Conservation (phyloP, 2,797 vertebrate species). For the Acanthornis magna region DNA sequence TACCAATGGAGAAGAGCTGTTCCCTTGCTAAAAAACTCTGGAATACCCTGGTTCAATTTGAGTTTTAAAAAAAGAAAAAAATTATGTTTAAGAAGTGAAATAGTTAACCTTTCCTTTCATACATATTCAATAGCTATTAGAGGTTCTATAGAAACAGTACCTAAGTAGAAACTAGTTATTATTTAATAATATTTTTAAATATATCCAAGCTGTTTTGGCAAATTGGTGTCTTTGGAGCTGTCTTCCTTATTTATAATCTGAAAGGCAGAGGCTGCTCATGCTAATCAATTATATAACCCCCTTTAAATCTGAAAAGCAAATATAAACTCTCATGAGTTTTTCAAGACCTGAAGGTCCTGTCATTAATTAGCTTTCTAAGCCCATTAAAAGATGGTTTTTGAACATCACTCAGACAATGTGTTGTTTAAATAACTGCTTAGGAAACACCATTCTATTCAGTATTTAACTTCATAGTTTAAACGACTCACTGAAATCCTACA, state of each 20-base stretch:
- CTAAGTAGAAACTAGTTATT: neutral
- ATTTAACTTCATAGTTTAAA: neutral
- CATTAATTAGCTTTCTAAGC: neutral
- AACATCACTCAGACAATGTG: neutral
- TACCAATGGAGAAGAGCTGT: neutral
- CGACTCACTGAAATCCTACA: neutral
- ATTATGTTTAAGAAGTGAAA: neutral
- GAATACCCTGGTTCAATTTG: neutral
- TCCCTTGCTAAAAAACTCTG: neutral
- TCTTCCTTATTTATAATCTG: neutral
- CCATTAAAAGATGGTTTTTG: neutral
- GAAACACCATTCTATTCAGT: neutral
- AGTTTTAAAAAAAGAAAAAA: neutral
- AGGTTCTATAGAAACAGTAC: neutral
- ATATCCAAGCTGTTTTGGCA: neutral
- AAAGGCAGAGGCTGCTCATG: neutral
- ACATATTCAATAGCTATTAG: neutral
- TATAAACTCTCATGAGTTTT: neutral
- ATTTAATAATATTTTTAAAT: neutral
- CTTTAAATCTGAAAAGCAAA: conserved; percentile 40
- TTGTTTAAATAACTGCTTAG: neutral
- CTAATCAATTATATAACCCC: neutral
- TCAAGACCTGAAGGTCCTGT: neutral
- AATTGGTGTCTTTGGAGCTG: neutral
- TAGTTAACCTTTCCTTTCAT: neutral